Percentiles rank a stretch among this genome's conserved stretches.
Evolutionary conservation across 2,113 vertebrate species (phyloP).

Genomic region (Salvelinus namaycush): DNA sequence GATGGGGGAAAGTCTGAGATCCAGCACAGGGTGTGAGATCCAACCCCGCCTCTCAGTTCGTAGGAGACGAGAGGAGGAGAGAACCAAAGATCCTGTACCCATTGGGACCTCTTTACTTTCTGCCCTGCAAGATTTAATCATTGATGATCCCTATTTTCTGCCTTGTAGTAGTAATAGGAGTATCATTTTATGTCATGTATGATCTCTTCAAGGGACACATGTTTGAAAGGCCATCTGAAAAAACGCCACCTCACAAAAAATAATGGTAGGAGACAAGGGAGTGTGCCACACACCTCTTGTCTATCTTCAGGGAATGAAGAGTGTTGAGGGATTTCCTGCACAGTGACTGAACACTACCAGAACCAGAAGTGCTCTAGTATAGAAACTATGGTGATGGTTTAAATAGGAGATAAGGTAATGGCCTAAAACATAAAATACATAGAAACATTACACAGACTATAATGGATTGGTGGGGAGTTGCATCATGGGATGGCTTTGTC

Average conservation of each 20-base stretch:
- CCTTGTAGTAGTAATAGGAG: too few relatives aligned
- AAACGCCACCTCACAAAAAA: not conserved
- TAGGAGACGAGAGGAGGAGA: not conserved
- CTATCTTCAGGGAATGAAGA: not conserved
- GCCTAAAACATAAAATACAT: conserved; percentile 28
- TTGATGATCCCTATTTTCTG: too few relatives aligned
- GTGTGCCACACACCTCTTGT: not conserved
- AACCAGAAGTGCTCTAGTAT: not conserved
- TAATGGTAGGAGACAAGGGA: not conserved
- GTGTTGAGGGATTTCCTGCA: not conserved
- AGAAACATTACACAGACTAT: conserved; percentile 28
- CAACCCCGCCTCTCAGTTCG: not conserved
- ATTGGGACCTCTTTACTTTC: too few relatives aligned
- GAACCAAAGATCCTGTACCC: not conserved
- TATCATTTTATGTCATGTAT: too few relatives aligned
- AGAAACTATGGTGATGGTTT: conserved; percentile 33
- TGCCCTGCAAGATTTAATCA: too few relatives aligned
- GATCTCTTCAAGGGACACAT: too few relatives aligned
- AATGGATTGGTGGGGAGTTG: conserved; percentile 22
- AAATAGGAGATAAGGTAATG: conserved; percentile 19
- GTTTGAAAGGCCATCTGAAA: too few relatives aligned
- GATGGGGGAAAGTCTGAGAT: not conserved
- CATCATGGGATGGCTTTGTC: not conserved
- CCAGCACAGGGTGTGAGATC: not conserved
- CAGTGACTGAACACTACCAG: not conserved